These are phyloP conservation scores for Halocynthia aurantium DNA, from an alignment of 23 tunicate genomes.

Conservation along the genomic window DNA sequence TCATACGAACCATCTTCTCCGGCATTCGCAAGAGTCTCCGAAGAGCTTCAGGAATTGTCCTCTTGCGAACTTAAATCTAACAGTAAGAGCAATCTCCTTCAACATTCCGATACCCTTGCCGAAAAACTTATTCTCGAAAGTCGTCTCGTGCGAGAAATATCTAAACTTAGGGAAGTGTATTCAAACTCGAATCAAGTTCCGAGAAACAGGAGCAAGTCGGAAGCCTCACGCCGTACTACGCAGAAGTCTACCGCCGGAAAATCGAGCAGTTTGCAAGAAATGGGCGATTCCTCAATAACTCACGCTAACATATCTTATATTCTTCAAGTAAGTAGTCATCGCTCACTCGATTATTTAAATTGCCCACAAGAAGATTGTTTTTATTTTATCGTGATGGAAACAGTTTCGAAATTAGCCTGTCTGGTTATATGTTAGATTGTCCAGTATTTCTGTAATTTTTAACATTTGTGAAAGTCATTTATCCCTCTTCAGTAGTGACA, in stretches of 20 bases:
- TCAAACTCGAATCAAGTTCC: too few species aligned
- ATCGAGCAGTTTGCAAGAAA: neutral
- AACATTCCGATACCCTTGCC: conserved; percentile 71
- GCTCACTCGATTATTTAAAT: neutral
- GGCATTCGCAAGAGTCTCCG: neutral
- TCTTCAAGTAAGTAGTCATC: conserved; percentile 44
- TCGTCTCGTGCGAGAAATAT: conserved; percentile 61
- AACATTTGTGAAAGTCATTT: too few species aligned
- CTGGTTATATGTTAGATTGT: too few species aligned
- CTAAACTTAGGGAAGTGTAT: conserved; percentile 8
- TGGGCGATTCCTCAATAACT: conserved; percentile 12
- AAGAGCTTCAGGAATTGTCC: conserved; percentile 3
- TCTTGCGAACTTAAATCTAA: conserved; percentile 35
- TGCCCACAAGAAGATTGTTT: too few species aligned
- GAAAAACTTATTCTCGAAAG: conserved; percentile 81
- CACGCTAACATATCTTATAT: conserved; percentile 79
- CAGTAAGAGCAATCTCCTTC: conserved; percentile 33
- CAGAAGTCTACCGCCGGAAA: too few species aligned
- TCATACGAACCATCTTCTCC: conserved; percentile 36
- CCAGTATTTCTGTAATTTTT: too few species aligned
- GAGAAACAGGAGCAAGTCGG: too few species aligned
- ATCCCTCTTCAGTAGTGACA: too few species aligned
- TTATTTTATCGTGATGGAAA: too few species aligned
- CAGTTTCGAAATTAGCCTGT: too few species aligned
- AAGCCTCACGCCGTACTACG: too few species aligned